A percentile compares a stretch with the other conserved stretches of the same genome.
phyloP scores from a whole-genome alignment of 37 sponge, comb jelly and placozoan species.

The Hormiphora californensis region DNA sequence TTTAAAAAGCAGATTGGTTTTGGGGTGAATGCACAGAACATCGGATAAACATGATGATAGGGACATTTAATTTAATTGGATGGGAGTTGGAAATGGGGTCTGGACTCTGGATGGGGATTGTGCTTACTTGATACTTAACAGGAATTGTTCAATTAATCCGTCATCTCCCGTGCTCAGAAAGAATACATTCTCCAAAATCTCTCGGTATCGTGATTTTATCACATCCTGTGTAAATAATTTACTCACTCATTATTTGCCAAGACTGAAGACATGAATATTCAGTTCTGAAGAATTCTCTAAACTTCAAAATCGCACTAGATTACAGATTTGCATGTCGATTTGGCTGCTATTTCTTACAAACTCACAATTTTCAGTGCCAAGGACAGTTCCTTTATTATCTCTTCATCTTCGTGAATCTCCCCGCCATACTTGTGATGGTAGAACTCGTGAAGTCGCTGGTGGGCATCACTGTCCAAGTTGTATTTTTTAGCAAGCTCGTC shows the following conservation, averaged over 20 bases:
- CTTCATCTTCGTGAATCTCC: not conserved
- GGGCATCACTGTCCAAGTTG: conserved; percentile 7
- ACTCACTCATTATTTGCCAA: not conserved
- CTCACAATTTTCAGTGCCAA: conserved; percentile 47
- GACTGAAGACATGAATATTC: not conserved
- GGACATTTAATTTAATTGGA: too few relatives aligned
- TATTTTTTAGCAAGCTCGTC: conserved; percentile 6
- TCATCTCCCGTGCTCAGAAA: conserved; percentile 5
- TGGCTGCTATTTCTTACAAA: not conserved
- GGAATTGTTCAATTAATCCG: conserved; percentile 37
- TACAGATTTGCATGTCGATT: too few relatives aligned
- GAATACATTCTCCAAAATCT: conserved; percentile 30
- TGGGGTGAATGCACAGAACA: too few relatives aligned
- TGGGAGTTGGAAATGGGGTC: too few relatives aligned
- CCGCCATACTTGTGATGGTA: conserved; percentile 47
- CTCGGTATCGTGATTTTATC: not conserved
- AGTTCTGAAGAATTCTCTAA: not conserved
- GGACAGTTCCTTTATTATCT: not conserved
- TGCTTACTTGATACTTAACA: conserved; percentile 30
- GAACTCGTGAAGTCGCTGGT: conserved; percentile 36
- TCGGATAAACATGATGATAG: too few relatives aligned
- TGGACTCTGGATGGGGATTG: too few relatives aligned
- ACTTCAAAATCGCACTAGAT: too few relatives aligned
- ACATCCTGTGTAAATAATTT: conserved; percentile 10
- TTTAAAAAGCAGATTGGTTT: too few relatives aligned